These are phyloP conservation scores for Ypsolopha scabrella DNA, from an alignment of 2,888 invertebrate genomes.

Conservation along the genomic window DNA sequence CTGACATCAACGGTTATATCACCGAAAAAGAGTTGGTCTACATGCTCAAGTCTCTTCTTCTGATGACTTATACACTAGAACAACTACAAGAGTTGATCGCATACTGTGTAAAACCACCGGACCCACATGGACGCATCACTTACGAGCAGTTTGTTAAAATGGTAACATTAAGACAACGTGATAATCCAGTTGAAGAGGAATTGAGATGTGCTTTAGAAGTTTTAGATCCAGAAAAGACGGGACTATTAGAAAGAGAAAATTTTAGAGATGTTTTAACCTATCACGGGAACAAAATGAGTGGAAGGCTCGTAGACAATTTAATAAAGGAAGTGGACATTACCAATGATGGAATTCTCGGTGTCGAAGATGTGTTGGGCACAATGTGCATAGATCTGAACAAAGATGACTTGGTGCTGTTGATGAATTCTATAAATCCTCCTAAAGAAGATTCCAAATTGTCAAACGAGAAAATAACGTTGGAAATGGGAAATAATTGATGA, in stretches of 20 bases:
- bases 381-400: slow-evolving; percentile 52
- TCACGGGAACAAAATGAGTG: slow-evolving; percentile 42
- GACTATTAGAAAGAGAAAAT: slow-evolving; percentile 38
- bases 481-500: slow-evolving; percentile 18
- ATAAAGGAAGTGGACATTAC: slow-evolving; percentile 55
- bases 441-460: neutral
- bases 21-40: slow-evolving; percentile 52
- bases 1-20: slow-evolving; percentile 43
- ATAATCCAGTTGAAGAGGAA: slow-evolving; percentile 46
- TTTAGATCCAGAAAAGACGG: slow-evolving; percentile 37
- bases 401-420: slow-evolving; percentile 44
- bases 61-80: slow-evolving; percentile 50
- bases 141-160: slow-evolving; percentile 54
- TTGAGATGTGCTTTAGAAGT: slow-evolving; percentile 40
- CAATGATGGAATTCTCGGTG: slow-evolving; percentile 52
- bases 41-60: slow-evolving; percentile 44
- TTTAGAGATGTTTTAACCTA: slow-evolving; percentile 37
- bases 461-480: too few species aligned
- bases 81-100: slow-evolving; percentile 46
- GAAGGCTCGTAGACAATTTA: slow-evolving; percentile 35
- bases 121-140: slow-evolving; percentile 45
- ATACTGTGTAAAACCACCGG: slow-evolving; percentile 45
- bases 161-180: slow-evolving; percentile 46
- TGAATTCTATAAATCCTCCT: neutral
- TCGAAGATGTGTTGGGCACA: slow-evolving; percentile 56